Evolutionary conservation across 2,888 invertebrate species (phyloP).

Genomic region (Hirtodrosophila confusa): DNA sequence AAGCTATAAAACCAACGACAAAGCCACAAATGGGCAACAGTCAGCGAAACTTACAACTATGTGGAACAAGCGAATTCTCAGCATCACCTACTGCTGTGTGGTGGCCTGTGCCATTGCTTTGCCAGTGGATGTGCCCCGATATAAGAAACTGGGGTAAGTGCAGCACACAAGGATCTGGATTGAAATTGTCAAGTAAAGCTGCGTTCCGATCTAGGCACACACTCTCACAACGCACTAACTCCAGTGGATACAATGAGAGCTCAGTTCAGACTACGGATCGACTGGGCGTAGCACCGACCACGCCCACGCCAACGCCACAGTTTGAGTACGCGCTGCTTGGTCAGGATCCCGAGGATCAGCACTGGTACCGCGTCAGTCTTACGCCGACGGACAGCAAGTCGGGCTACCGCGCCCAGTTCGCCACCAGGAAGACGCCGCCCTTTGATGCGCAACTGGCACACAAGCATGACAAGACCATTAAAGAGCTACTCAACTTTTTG

Average conservation of each 20-base stretch:
- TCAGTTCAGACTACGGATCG: conserved; percentile 13
- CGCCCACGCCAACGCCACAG: conserved; percentile 17
- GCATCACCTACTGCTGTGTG: conserved; percentile 18
- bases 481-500: conserved; percentile 52
- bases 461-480: conserved; percentile 62
- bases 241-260: conserved; percentile 15
- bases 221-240: neutral
- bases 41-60: conserved; percentile 45
- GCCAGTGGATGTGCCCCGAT: conserved; percentile 51
- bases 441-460: conserved; percentile 56
- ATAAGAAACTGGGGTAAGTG: conserved; percentile 51
- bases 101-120: conserved; percentile 24
- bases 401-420: conserved; percentile 49
- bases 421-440: conserved; percentile 59
- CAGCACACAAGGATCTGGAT: neutral
- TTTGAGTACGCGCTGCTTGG: conserved; percentile 68
- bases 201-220: neutral
- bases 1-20: conserved; percentile 55
- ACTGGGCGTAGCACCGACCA: neutral
- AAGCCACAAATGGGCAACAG: conserved; percentile 32
- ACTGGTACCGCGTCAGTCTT: conserved; percentile 66
- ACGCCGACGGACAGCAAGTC: conserved; percentile 42
- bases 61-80: conserved; percentile 36
- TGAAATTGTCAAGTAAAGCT: no score
- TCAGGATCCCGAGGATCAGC: conserved; percentile 65